A percentile compares a stretch with the other conserved stretches of the same genome.
Conservation (phyloP, 2,797 vertebrate species). For the Peromyscus nudipes region DNA sequence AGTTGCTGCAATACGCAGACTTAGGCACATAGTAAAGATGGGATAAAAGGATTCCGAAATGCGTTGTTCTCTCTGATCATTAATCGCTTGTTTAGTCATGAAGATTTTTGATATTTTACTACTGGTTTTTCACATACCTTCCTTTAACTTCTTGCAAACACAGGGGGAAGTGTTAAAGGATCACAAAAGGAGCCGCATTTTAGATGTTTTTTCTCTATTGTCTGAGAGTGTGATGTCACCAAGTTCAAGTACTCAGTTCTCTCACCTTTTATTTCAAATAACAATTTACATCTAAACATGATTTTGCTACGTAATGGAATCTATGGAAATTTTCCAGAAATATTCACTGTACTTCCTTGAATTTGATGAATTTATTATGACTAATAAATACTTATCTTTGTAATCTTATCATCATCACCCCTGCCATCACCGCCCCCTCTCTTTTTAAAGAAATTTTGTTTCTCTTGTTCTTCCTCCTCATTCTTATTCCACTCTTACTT, state of each 20-base stretch:
- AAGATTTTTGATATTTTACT: conserved; percentile 78
- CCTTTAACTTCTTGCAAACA: conserved; percentile 59
- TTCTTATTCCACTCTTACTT: background rate
- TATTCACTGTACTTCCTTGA: background rate
- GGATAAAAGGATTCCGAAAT: conserved; percentile 81
- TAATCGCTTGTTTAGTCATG: conserved; percentile 78
- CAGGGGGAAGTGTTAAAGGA: conserved; percentile 10
- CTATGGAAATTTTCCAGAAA: background rate
- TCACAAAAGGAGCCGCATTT: background rate
- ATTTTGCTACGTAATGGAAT: background rate
- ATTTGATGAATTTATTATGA: background rate
- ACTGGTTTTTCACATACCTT: conserved; percentile 74
- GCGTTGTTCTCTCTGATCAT: conserved; percentile 76
- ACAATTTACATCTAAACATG: background rate
- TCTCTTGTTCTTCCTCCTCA: background rate
- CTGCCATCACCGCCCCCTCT: accelerated
- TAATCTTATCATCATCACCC: background rate
- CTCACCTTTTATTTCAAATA: background rate
- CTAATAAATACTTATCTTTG: accelerated
- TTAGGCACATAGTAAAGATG: conserved; percentile 75
- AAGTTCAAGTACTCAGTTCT: background rate
- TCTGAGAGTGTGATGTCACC: background rate
- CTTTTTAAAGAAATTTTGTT: background rate
- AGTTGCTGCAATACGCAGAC: conserved; percentile 43
- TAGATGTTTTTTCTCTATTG: background rate